Conservation (phyloP, 2,113 vertebrate species). For the Alosa alosa region DNA sequence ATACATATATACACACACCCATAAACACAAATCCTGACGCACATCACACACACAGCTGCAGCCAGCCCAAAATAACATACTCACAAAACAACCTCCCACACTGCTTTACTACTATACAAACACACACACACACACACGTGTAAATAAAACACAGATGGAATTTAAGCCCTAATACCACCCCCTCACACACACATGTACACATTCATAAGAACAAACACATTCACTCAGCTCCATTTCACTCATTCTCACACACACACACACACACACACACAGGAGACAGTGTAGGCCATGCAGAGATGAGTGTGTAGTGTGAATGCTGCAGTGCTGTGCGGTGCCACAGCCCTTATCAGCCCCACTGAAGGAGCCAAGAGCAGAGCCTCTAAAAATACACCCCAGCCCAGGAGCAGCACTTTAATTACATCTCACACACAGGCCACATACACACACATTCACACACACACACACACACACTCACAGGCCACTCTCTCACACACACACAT, state of each 20-base stretch:
- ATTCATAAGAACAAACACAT: background rate
- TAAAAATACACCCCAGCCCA: constrained; percentile 23
- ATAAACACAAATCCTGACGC: background rate
- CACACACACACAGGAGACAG: background rate
- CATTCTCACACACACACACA: background rate
- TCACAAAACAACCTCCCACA: constrained; percentile 26
- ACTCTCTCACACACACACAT: background rate
- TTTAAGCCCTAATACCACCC: background rate
- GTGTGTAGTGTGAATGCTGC: background rate
- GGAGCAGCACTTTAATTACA: constrained; percentile 19
- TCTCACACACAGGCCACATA: background rate
- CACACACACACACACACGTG: constrained; percentile 33
- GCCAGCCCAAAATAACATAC: constrained; percentile 18
- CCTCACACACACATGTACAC: constrained; percentile 10
- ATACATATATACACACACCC: background rate
- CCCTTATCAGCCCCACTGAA: constrained; percentile 30
- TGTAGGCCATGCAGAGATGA: background rate
- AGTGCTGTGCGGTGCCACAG: background rate
- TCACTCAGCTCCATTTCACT: background rate
- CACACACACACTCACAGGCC: background rate
- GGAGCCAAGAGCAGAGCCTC: background rate
- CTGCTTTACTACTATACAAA: constrained; percentile 31
- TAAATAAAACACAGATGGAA: constrained; percentile 26
- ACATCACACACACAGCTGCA: background rate
- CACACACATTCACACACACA: background rate